Evolutionary conservation across 2,113 vertebrate species (phyloP).

Genomic region (Oryzias melastigma): DNA sequence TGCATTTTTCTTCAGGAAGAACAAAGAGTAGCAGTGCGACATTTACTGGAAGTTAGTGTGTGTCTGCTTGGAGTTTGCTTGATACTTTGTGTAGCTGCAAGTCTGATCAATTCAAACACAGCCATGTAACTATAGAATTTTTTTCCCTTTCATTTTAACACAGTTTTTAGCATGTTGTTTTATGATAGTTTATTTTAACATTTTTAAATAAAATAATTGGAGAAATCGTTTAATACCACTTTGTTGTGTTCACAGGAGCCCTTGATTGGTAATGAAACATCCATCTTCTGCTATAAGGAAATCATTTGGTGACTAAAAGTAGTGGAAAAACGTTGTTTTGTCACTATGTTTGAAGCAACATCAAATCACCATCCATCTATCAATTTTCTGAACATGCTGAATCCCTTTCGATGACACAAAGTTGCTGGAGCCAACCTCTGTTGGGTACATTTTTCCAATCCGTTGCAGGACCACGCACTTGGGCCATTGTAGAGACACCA

Average conservation of each 20-base stretch:
- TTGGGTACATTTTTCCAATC: too few relatives aligned
- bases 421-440: too few relatives aligned
- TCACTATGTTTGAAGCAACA: too few relatives aligned
- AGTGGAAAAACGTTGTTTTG: not conserved
- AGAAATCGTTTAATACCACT: slow-evolving; percentile 1
- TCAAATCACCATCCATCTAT: too few relatives aligned
- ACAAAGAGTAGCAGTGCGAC: slow-evolving; percentile 58
- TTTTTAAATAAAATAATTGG: not conserved
- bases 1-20: slow-evolving; percentile 60
- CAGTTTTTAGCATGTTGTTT: not conserved
- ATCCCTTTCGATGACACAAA: too few relatives aligned
- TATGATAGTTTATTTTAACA: not conserved
- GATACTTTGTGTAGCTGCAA: slow-evolving; percentile 64
- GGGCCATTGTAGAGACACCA: too few relatives aligned
- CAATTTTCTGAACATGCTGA: too few relatives aligned
- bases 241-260: slow-evolving; percentile 62
- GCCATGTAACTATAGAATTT: not conserved
- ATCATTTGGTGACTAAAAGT: slow-evolving; percentile 2
- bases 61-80: slow-evolving; percentile 70
- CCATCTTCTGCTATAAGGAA: slow-evolving; percentile 15
- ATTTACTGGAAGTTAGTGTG: slow-evolving; percentile 68
- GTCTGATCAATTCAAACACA: slow-evolving; percentile 11
- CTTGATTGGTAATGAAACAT: slow-evolving; percentile 57
- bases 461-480: too few relatives aligned
- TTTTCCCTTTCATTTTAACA: not conserved